Conservation (phyloP, 2,888 invertebrate species). For the Hirtodrosophila alboralis region DNA sequence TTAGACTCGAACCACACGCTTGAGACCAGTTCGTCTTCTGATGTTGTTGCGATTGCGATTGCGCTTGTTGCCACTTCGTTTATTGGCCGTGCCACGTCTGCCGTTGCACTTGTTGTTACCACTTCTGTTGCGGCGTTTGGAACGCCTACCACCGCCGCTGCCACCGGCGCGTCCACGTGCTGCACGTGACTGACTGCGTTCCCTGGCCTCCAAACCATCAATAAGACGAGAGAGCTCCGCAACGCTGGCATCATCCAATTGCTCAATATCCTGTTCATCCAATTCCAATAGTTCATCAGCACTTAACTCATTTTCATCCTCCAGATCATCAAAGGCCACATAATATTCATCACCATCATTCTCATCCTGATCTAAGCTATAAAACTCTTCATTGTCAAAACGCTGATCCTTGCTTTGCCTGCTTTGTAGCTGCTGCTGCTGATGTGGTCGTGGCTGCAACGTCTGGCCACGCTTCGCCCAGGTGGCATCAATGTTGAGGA, state of each 20-base stretch:
- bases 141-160: conserved; percentile 1
- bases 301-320: conserved; percentile 1
- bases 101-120: conserved; percentile 4
- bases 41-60: conserved; percentile 5
- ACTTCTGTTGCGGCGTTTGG: conserved; percentile 1
- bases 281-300: background rate
- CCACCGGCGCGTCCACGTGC: too few species aligned
- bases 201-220: conserved; percentile 4
- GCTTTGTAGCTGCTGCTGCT: too few species aligned
- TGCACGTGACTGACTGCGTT: conserved; percentile 11
- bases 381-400: conserved; percentile 7
- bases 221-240: conserved; percentile 21
- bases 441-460: conserved; percentile 30
- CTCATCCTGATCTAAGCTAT: conserved; percentile 22
- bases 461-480: conserved; percentile 29
- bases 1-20: background rate
- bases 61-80: conserved; percentile 11
- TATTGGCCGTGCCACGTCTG: conserved; percentile 13
- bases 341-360: conserved; percentile 45
- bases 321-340: conserved; percentile 14
- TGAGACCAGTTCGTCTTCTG: background rate
- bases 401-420: conserved; percentile 35
- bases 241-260: conserved; percentile 4
- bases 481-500: conserved; percentile 36
- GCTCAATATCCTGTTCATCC: conserved; percentile 1